Base-by-base conservation (phyloP, 2,113 vertebrate genomes). In the Psilopogon haemacephalus region DNA sequence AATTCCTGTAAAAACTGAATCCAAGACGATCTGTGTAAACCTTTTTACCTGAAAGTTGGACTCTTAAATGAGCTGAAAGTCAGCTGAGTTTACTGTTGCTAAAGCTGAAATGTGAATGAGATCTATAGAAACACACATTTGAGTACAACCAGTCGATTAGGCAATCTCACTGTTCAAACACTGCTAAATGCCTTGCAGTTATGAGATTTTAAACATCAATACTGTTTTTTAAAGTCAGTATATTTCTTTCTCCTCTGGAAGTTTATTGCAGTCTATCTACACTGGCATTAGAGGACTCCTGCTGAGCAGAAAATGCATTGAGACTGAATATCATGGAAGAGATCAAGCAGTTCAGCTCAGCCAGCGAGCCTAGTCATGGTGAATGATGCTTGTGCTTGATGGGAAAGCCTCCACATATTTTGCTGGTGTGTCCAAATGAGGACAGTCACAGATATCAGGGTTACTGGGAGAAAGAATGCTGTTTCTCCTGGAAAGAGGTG, bases 141-240 rank as follows among this genome's bases (percentile, higher is more conserved):
- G 68, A 82, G 84, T 60, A 71, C 77, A 14, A 77, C 94, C 92
- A 82, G 90, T 92, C 93, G 35, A 97, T 96, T 97, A 94, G 94
- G 93, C 94, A 93, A 93, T 95, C 92, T 92, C 92, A 86, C 93
- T 95, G 93, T 94, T 97, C 92, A 94, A 94, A 95, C 88, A 94
- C 44, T 85, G 58, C 92, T 97, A 95, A 96, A 96, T 91, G 92
- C 89, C 85, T 91, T 54, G 72, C 84, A 97, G 95, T 95, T 97
- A 97, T 96, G 94, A 97, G 93, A 95, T 96, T 97, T 96, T 94
- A 91, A 94, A 95, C 92, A 97, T 97, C 97, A 96, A 97, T 97
- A 97, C 87, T 93, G 83, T 48, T 94, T 93, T 96, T 90, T 93
- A 93, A 96, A 97, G 94, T 94, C 92, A 84, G 77, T 94, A 88